phyloP scores from a whole-genome alignment of 2,888 invertebrate species.

The Mimumesa dahlbomi region DNA sequence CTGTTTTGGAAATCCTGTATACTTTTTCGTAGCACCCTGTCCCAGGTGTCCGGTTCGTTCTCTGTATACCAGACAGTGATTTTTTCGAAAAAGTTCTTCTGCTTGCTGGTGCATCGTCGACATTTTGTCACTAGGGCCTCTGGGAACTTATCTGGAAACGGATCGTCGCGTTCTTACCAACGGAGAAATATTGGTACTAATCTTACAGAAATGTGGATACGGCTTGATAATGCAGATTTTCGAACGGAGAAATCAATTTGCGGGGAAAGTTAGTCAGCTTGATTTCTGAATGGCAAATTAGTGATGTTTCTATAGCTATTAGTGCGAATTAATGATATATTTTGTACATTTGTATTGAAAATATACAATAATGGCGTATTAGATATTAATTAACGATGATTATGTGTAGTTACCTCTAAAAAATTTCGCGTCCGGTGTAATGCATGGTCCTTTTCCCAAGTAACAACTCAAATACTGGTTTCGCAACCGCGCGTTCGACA shows the following conservation, averaged over 20 bases:
- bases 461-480: constrained; percentile 73
- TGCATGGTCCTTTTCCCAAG: constrained; percentile 64
- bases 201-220: no score
- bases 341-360: no score
- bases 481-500: constrained; percentile 67
- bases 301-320: no score
- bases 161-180: no score
- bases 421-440: constrained; percentile 67
- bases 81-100: constrained; percentile 63
- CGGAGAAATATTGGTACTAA: no score
- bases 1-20: neutral
- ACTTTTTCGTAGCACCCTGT: constrained; percentile 20
- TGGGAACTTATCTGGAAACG: constrained; percentile 63
- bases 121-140: constrained; percentile 71
- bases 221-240: no score
- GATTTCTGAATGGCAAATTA: no score
- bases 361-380: no score
- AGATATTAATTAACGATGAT: no score
- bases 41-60: constrained; percentile 67
- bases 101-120: constrained; percentile 68
- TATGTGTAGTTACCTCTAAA: constrained; percentile 68
- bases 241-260: no score
- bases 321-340: no score
- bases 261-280: no score
- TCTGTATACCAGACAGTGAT: constrained; percentile 66